phyloP scores from a whole-genome alignment of 2,888 invertebrate species.

The Ennomos quercinarius region DNA sequence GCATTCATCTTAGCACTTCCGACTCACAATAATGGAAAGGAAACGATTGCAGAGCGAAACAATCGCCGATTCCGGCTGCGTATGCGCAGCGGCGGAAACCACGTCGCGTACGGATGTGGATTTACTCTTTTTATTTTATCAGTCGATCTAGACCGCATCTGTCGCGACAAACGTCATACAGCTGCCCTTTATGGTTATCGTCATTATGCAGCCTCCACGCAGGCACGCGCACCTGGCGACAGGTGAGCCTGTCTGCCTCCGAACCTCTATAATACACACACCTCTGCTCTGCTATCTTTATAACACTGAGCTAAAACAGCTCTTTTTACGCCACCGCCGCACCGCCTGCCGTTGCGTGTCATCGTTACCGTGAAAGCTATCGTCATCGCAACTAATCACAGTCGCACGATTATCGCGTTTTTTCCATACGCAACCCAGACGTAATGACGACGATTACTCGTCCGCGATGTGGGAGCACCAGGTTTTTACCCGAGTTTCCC shows the following conservation, averaged over 20 bases:
- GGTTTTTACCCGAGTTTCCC: conserved; percentile 76
- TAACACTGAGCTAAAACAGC: conserved; percentile 29
- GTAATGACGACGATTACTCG: conserved; percentile 71
- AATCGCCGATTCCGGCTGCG: conserved; percentile 77
- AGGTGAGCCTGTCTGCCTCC: conserved; percentile 57
- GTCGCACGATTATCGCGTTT: conserved; percentile 65
- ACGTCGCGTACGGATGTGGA: conserved; percentile 75
- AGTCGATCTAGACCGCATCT: conserved; percentile 82
- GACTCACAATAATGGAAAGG: conserved; percentile 72
- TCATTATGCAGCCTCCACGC: conserved; percentile 60
- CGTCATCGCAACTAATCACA: conserved; percentile 59
- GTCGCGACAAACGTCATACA: conserved; percentile 73
- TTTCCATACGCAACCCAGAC: conserved; percentile 58
- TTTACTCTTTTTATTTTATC: conserved; percentile 79
- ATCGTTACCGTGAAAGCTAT: conserved; percentile 69
- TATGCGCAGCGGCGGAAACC: conserved; percentile 72
- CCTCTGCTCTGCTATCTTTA: conserved; percentile 36
- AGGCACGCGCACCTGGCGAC: conserved; percentile 78
- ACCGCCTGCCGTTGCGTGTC: conserved; percentile 51
- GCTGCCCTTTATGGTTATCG: conserved; percentile 76
- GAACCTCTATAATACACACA: conserved; percentile 30
- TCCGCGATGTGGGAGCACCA: conserved; percentile 75
- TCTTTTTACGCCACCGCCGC: conserved; percentile 41
- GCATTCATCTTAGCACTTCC: conserved; percentile 71
- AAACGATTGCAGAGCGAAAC: conserved; percentile 77